Conservation (phyloP, 2,888 invertebrate species). For the Metacarcinus magister region DNA sequence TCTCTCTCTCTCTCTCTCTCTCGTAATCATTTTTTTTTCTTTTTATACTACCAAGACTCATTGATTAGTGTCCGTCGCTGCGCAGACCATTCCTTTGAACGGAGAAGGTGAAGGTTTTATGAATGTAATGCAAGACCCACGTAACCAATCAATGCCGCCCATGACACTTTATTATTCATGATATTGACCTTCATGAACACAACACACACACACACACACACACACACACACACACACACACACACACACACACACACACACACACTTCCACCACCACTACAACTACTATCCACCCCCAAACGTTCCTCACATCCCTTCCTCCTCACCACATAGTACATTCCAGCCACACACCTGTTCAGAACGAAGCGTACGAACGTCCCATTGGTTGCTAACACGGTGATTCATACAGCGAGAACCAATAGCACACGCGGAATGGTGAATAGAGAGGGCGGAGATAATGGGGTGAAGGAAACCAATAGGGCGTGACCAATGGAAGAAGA, state of each 20-base stretch:
- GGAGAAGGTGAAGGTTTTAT: too few species aligned
- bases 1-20: not conserved
- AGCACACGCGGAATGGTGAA: not conserved
- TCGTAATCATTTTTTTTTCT: not conserved
- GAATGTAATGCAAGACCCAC: not conserved
- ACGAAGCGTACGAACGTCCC: not conserved
- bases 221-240: slow-evolving; percentile 57
- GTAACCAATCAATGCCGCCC: not conserved
- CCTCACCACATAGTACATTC: too few species aligned
- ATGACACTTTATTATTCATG: not conserved
- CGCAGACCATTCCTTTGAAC: too few species aligned
- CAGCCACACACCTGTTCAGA: too few species aligned
- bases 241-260: not conserved
- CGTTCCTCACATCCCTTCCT: too few species aligned
- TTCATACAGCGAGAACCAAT: not conserved
- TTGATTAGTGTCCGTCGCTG: too few species aligned
- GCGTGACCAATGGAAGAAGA: too few species aligned
- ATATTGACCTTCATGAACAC: slow-evolving; percentile 29
- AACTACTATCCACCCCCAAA: too few species aligned
- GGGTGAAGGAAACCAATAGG: too few species aligned
- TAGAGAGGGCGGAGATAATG: too few species aligned
- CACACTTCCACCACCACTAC: slow-evolving; percentile 39
- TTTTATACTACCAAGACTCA: not conserved
- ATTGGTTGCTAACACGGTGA: not conserved
- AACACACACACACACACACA: slow-evolving; percentile 51